These are phyloP conservation scores for Engystomops pustulosus DNA, from an alignment of 2,113 vertebrate species.

Conservation along the genomic window DNA sequence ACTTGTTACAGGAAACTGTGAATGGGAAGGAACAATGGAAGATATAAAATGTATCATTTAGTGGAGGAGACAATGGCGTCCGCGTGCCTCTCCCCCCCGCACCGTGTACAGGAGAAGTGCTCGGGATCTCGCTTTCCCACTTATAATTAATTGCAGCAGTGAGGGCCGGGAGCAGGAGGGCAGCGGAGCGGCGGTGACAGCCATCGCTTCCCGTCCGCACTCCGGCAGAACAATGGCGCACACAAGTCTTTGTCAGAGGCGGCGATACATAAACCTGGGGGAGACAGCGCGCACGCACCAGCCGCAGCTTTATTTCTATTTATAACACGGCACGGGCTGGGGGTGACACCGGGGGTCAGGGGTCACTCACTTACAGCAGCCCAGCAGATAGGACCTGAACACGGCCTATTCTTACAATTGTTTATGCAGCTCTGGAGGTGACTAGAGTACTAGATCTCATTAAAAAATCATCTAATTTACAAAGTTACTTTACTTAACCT, in stretches of 20 bases:
- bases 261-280: not conserved
- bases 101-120: not conserved
- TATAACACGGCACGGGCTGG: not conserved
- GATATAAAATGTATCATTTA: no score
- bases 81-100: not conserved
- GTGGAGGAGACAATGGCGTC: no score
- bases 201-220: not conserved
- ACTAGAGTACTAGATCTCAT: no score
- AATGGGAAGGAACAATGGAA: no score
- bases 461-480: no score
- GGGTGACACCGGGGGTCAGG: not conserved
- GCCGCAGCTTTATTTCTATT: constrained; percentile 18
- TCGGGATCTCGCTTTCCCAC: not conserved
- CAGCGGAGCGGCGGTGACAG: constrained; percentile 17
- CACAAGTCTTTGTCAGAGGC: constrained; percentile 8
- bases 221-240: not conserved
- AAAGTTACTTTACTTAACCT: no score
- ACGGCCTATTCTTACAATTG: no score
- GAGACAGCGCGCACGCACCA: constrained; percentile 13
- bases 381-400: no score
- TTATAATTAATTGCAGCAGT: constrained; percentile 48
- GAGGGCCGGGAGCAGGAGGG: constrained; percentile 8
- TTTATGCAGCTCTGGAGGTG: no score
- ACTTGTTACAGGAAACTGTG: no score
- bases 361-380: no score